Base-by-base conservation (phyloP, 2,888 invertebrate species). In the Endotricha flammealis region DNA sequence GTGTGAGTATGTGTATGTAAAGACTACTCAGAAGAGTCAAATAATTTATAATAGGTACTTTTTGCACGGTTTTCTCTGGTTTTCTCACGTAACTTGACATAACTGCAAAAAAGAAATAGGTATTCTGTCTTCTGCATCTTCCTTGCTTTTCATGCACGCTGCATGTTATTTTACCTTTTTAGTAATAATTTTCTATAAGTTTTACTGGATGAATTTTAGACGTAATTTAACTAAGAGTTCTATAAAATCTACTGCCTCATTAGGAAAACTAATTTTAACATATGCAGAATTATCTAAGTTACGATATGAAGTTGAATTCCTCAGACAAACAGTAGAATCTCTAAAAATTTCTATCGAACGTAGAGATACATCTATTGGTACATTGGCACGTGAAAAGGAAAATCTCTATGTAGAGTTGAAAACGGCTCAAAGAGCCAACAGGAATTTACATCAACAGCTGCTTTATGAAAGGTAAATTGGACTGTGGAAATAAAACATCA, bases 401-500 rank as follows among this genome's bases (percentile, higher is more conserved):
- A 85, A 83, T 54, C 48, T 89, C 12, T 64, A 70, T 7, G 48
- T 72, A 8, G 88, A 88, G 53, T 55, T 89, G 22, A 76, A 85
- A 48, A 81, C 74, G 48, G 75, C 80, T 29, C 82, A 78, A 54
- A 65, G 87, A 49, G 78, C 75, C 4, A 87, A 80, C 40, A 69
- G 67, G 45, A 82, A 71, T 51, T 53, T 89, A 39, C 72, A 78
- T 45, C 83, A 88, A 63, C 88, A 89, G 60, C 59, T 89, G 43
- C 75, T 85, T 42, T 87, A 89, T 45, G 89, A 89, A 64, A 74
- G 88, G 55, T 68, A 45, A 2, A 12, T 25, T 5, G 12, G 3
- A 11, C 11, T 2, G 12, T 25, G 6, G 9, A 6, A 3, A 11
- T 25, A 6, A 11, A 25, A n/a, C n/a, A n/a, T n/a, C n/a, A n/a